Evolutionary conservation across 2,888 invertebrate genomes (phyloP), one percentile per base, ranked within the genome.

Genomic region (Conchocele bisecta): DNA sequence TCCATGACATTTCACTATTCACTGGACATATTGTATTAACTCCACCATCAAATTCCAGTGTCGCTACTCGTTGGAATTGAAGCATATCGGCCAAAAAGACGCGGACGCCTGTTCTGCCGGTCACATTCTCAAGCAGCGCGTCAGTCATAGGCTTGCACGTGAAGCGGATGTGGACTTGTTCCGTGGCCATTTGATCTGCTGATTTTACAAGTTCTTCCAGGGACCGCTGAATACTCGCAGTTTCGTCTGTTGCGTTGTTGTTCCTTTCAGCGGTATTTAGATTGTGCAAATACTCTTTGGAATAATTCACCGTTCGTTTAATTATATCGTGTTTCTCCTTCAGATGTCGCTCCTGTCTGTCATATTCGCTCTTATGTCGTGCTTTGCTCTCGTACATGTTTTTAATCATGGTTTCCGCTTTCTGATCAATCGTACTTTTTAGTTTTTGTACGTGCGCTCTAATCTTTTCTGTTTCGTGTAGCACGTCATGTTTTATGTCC

Each of bases 11-110:
- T 4, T 37, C 46, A 28, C 48, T 50, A 31, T 63, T 64, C 9
- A 76, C 35, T 0, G 76, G 76, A 63, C 76, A 76, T 28, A 76
- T 76, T 59, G 72, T 69, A 31, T 72, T 65, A 6, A 76, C 63
- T 5, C 70, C 72, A n/a, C 61, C 72, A 4, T 64, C 57, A 31
- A 69, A 73, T 35, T 69, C 63, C 24, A 70, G 41, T 1, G 59
- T 48, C 17, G 50, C 58, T n/a, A 22, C 44, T 20, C 72, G 33
- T 15, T 41, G 48, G 22, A 60, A 31, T 17, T 60, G 44, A 20
- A 76, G 37, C 15, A 73, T 69, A n/a, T 51, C 33, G 11, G 48
- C 72, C 6, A 76, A 41, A 28, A 73, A 76, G 7, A 76, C 76
- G 3, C 76, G 57, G 0, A 72, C 72, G 15, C 76, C 76, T 33